Percentiles rank a stretch among this genome's conserved stretches.
Evolutionary conservation across 1,140 invertebrate genomes (phyloP).

Genomic region (Eupeodes corollae): DNA sequence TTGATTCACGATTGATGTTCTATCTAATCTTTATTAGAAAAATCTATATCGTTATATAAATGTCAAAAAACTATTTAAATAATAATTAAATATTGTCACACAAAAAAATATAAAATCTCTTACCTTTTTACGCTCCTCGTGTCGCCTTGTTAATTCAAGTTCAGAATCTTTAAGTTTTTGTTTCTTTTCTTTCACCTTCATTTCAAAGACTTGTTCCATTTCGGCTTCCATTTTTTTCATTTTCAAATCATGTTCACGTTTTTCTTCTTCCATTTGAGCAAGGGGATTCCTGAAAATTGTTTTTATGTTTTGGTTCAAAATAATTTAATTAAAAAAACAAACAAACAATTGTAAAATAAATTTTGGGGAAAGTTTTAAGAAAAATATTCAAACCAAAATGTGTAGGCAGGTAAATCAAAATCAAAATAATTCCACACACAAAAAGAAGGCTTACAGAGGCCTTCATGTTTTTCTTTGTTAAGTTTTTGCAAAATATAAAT

Average conservation of each 20-base stretch:
- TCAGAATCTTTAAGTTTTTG: conserved; percentile 89
- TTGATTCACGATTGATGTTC: too few species aligned
- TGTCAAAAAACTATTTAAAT: too few species aligned
- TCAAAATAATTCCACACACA: too few species aligned
- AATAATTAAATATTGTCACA: too few species aligned
- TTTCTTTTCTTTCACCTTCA: conserved; percentile 85
- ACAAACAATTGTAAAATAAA: background rate
- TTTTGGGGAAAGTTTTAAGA: background rate
- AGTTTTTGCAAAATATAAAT: too few species aligned
- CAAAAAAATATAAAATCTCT: background rate
- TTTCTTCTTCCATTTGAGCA: conserved; percentile 96
- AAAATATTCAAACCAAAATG: background rate
- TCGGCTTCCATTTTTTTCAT: conserved; percentile 95
- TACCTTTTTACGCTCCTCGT: conserved; percentile 42
- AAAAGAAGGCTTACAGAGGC: too few species aligned
- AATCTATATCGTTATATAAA: too few species aligned
- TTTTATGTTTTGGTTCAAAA: conserved; percentile 37
- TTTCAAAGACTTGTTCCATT: conserved; percentile 80
- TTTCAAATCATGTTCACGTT: conserved; percentile 86
- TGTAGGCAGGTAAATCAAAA: too few species aligned
- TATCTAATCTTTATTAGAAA: too few species aligned
- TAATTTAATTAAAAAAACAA: conserved; percentile 10
- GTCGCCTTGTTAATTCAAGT: conserved; percentile 57
- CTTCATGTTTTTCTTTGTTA: too few species aligned
- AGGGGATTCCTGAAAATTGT: conserved; percentile 60